These are phyloP conservation scores for Euura saliciscinereae DNA, from an alignment of 1,140 invertebrate genomes.

Conservation along the genomic window DNA sequence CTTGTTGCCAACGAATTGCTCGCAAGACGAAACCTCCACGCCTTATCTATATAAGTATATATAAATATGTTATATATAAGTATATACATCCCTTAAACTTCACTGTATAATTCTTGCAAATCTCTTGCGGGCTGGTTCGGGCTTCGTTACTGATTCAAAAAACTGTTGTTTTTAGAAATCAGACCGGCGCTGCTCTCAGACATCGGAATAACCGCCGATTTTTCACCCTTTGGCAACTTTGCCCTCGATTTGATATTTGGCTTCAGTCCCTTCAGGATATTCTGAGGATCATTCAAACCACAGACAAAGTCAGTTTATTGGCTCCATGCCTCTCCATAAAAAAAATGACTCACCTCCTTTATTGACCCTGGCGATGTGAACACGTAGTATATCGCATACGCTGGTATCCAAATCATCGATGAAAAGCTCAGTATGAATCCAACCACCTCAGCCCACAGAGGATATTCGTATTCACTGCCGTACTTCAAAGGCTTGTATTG, in stretches of 20 bases:
- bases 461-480: constrained; percentile 71
- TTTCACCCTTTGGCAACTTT: constrained; percentile 56
- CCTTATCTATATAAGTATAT: neutral
- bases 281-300: constrained; percentile 47
- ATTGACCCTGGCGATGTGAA: constrained; percentile 57
- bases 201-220: constrained; percentile 55
- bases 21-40: neutral
- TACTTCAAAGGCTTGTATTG: constrained; percentile 72
- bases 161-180: constrained; percentile 54
- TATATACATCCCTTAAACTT: neutral
- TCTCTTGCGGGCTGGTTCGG: neutral
- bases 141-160: constrained; percentile 48
- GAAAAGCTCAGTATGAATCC: constrained; percentile 75
- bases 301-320: constrained; percentile 4
- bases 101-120: neutral
- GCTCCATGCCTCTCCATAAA: constrained; percentile 15
- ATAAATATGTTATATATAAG: neutral
- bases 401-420: constrained; percentile 77
- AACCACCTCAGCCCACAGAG: constrained; percentile 75
- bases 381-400: constrained; percentile 67
- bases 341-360: constrained; percentile 54
- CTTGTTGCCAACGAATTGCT: neutral
- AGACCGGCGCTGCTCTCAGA: constrained; percentile 59
- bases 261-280: constrained; percentile 55
- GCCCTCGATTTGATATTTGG: constrained; percentile 58